Base-by-base conservation (phyloP, 2,113 vertebrate species). In the Pimephales promelas region DNA sequence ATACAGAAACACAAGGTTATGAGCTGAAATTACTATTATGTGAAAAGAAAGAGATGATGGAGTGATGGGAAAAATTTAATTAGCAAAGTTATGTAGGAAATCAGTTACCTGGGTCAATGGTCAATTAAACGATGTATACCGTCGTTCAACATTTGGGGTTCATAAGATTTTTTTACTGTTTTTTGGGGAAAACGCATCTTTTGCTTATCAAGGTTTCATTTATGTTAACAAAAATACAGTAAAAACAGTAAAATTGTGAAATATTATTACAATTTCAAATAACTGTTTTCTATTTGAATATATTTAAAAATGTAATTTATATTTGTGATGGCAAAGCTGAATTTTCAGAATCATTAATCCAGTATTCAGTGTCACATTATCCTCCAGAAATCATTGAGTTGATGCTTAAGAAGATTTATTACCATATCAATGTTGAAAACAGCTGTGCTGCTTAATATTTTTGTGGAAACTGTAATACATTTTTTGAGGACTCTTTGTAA, bases 101-200 rank as follows among this genome's bases (percentile, higher is more conserved):
- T 34, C 6, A 8, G 26, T 31, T 64, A 9, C 14, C 6, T 16
- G 14, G 28, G 62, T 18, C 14, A 64, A 34, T 64, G 14, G 31
- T 64, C 3, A 64, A 31, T 31, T 18, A 64, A 31, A 36, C 34
- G 5, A 36, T 10, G 10, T 10, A 40, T 4, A 11, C n/a, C 36
- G 36, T 18, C 18, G 6, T 8, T 20, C 52, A 54, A 54, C 6
- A 54, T 54, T 7, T 20, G 52, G 18, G 52, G 0, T 8, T 20
- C 5, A 18, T 8, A 54, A 20, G 52, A 20, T 54, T 54, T 54
- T 54, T 20, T 7, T 6, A 52, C 18, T 52, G 49, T 52, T 52
- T 52, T 20, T 47, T 0, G 2, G 0, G 0, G 0, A 47, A 47
- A 4, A 47, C 4, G 4, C 4, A 0, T 47, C 10, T 47, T 47